These are phyloP conservation scores for Calephelis perditalis DNA, from an alignment of 2,888 invertebrate genomes.

Conservation along the genomic window DNA sequence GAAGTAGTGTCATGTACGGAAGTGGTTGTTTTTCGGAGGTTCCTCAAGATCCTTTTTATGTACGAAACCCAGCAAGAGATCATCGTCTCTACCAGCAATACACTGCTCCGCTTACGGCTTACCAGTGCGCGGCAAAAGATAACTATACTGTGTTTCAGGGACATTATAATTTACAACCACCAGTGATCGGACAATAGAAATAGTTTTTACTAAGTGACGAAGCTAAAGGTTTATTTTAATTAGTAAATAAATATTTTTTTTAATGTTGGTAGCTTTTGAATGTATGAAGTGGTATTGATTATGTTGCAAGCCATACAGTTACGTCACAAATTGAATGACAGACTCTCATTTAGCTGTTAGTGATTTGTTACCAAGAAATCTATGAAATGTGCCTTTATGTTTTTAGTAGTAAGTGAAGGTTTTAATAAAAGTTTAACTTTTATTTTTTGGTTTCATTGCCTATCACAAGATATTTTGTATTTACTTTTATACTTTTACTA, in stretches of 20 bases:
- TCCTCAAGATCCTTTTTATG: conserved; percentile 55
- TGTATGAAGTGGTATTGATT: too few relatives aligned
- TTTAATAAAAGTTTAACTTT: conserved; percentile 17
- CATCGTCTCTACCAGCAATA: conserved; percentile 65
- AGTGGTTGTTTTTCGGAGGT: conserved; percentile 59
- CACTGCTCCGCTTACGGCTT: conserved; percentile 49
- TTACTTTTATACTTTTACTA: too few relatives aligned
- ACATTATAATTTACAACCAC: conserved; percentile 68
- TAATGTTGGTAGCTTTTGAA: too few relatives aligned
- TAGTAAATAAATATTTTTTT: too few relatives aligned
- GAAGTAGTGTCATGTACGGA: conserved; percentile 42
- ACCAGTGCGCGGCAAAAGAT: conserved; percentile 69
- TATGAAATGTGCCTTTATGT: conserved; percentile 26
- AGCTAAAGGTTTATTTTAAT: too few relatives aligned
- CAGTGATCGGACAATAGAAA: conserved; percentile 62
- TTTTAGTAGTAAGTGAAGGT: conserved; percentile 14
- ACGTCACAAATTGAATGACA: too few relatives aligned
- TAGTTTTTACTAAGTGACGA: conserved; percentile 1
- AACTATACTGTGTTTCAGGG: conserved; percentile 71
- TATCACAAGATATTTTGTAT: too few relatives aligned
- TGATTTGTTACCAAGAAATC: conserved; percentile 28
- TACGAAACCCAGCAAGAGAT: conserved; percentile 49
- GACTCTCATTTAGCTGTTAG: background rate
- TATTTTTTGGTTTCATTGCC: background rate
- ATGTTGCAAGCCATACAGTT: too few relatives aligned